Base-by-base conservation (phyloP, 1,140 invertebrate genomes). In the Macrosteles quadrilineatus region DNA sequence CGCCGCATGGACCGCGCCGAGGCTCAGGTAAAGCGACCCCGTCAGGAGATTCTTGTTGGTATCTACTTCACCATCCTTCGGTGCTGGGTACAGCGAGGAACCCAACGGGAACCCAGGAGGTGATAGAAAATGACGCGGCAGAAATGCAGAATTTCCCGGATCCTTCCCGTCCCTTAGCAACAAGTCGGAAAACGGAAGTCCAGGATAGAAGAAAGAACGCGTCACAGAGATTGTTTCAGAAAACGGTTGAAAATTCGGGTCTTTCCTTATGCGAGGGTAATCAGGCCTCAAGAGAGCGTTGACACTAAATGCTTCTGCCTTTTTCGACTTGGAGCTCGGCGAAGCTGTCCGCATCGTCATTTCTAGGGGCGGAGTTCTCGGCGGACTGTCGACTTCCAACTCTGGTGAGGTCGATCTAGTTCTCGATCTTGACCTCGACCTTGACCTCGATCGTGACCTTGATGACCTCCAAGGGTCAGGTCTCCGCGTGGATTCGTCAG, bases 241-340 rank as follows among this genome's bases (percentile, higher is more conserved):
- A 73, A 85, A 83, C 65, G 82, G 80, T 50, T 78, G 77, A 65
- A 78, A 71, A 69, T 17, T 76, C 76, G 76, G 80, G 71, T 76
- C 83, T 83, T 80, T 84, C 77, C 77, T 83, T 70, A 83, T 77
- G 80, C 87, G 85, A 1, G 88, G 90, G 23, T 89, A 86, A 78
- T 93, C 91, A 62, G 91, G 90, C 79, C 90, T 85, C 14, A 93
- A 78, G 2, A 93, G 80, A 0, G 90, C 91, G 55, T 87, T 91
- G 3, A 93, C 91, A 68, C 90, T 92, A 77, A 93, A 93, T 3
- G 88, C 85, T 79, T 92, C 88, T 4, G 90, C 92, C 81, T 88
- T 87, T 79, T 89, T 89, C 12, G 36, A 57, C 27, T 69, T 17
- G 12, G 66, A 19, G 23, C 69, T 23, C 1, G 73, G 68, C 0